Evolutionary conservation across 2,888 invertebrate genomes (phyloP), one percentile per base, ranked within the genome.

Genomic region (Idaea biselata): DNA sequence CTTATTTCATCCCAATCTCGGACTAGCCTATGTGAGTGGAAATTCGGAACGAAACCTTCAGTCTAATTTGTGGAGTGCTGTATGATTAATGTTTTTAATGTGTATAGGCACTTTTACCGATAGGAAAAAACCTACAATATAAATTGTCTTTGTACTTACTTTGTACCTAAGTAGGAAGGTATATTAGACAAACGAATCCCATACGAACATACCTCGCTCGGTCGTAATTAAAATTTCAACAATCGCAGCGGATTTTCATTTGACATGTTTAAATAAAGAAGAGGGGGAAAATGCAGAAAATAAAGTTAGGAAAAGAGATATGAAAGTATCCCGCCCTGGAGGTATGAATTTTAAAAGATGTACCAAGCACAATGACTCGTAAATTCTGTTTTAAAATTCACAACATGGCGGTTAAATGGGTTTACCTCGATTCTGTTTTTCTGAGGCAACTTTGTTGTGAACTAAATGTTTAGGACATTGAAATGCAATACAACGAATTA

Each of bases 341-440:
- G 64, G 65, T 67, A 71, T 69, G 67, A 71, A 72, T 72, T 67
- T 71, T 73, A 66, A 68, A 73, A 69, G 60, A 66, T 66, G 64
- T 58, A 57, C 63, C 58, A 60, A 44, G 64, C 61, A 69, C 66
- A 68, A 66, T 68, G 70, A 69, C 69, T 70, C 68, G 68, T 70
- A 68, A 70, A 73, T 70, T 72, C 57, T 32, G 60, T 68, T 72
- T 66, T 69, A 69, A 71, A 73, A 73, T 72, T 71, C 64, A 69
- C 64, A 67, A 55, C 64, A 62, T 64, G n/a, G 25, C 44, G 16
- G 58, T 44, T 44, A 11, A 14, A 8, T 44, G 14, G 14, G 14
- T 44, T 1, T 14, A 44, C 14, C 44, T 44, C 14, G 55, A 64
- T 68, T 68, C 60, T 67, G 63, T 63, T 59, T 59, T 31, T 17